These are phyloP conservation scores for Ecliptopera silaceata DNA, from an alignment of 2,888 invertebrate species.

Conservation along the genomic window DNA sequence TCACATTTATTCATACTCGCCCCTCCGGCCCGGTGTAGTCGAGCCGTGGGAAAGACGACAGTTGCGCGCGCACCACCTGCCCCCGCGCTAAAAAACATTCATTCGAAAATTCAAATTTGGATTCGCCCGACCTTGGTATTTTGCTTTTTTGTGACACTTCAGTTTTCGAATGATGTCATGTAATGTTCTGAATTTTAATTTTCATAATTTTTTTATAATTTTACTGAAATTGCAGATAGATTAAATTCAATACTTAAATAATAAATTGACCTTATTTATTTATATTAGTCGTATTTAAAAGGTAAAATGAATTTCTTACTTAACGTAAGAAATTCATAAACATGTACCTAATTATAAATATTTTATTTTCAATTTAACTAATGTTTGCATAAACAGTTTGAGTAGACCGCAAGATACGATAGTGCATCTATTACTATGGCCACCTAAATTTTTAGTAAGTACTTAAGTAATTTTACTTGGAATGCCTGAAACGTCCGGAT, in stretches of 20 bases:
- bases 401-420: too few species aligned
- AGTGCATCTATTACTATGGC: too few species aligned
- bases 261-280: too few species aligned
- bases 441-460: not conserved
- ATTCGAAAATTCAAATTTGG: slow-evolving; percentile 74
- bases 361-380: too few species aligned
- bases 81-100: slow-evolving; percentile 68
- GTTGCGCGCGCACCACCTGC: slow-evolving; percentile 75
- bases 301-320: too few species aligned
- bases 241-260: too few species aligned
- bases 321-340: too few species aligned
- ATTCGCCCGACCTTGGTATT: slow-evolving; percentile 71
- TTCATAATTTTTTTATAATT: not conserved
- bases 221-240: not conserved
- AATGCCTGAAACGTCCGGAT: slow-evolving; percentile 3
- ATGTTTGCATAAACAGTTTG: too few species aligned
- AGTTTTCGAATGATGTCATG: slow-evolving; percentile 31
- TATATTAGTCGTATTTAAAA: too few species aligned
- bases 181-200: not conserved
- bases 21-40: slow-evolving; percentile 73
- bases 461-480: not conserved
- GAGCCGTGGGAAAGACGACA: slow-evolving; percentile 79
- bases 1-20: too few species aligned
- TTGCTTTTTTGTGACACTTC: slow-evolving; percentile 38
- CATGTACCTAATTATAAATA: too few species aligned